Evolutionary conservation across 1,140 invertebrate species (phyloP).

Genomic region (Megalonaias nervosa): DNA sequence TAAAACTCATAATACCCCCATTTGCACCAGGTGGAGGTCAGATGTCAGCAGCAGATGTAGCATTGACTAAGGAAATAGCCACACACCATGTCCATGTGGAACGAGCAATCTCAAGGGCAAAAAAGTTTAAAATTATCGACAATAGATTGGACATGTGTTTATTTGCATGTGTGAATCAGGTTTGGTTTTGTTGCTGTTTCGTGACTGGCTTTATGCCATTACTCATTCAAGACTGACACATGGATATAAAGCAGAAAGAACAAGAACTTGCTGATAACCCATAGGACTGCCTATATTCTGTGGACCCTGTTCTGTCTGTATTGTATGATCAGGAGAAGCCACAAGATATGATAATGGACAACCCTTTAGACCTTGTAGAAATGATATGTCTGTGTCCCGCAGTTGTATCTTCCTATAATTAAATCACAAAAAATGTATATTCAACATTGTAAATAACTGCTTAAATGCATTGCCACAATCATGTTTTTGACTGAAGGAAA

Average conservation of each 20-base stretch:
- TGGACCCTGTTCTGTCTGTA: no score
- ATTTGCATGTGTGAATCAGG: slow-evolving; percentile 32
- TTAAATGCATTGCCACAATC: no score
- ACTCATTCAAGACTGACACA: slow-evolving; percentile 3
- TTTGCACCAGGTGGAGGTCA: slow-evolving; percentile 22
- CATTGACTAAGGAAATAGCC: slow-evolving; percentile 18
- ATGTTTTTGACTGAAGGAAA: no score
- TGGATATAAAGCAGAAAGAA: no score
- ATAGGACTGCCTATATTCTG: not conserved
- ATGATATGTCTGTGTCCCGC: no score
- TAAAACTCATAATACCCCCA: slow-evolving; percentile 22
- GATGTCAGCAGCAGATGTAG: no score
- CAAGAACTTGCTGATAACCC: not conserved
- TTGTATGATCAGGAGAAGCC: no score
- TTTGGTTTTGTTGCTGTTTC: slow-evolving; percentile 30
- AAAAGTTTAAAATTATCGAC: not conserved
- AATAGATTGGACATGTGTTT: slow-evolving; percentile 12
- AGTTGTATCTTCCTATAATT: no score
- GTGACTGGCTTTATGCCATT: slow-evolving; percentile 25
- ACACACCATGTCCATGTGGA: slow-evolving; percentile 23
- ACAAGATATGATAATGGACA: no score
- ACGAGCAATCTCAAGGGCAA: slow-evolving; percentile 18
- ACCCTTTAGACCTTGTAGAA: no score
- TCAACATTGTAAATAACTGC: no score
- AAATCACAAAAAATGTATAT: no score